These are phyloP conservation scores for Dione juno DNA, from an alignment of 2,888 invertebrate genomes.

Conservation along the genomic window DNA sequence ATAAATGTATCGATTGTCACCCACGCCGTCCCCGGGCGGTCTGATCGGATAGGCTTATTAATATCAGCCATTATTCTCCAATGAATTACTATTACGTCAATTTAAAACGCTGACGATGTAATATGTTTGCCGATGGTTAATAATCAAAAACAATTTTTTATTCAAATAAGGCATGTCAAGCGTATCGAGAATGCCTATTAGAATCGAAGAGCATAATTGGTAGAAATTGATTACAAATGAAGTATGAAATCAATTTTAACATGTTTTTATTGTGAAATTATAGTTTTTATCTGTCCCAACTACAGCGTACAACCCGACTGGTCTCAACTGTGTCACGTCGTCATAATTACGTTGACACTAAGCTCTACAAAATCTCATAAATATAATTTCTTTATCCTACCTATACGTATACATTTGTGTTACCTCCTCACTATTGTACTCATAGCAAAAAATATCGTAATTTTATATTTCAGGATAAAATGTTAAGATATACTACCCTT, in stretches of 20 bases:
- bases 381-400: not conserved
- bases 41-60: slow-evolving; percentile 49
- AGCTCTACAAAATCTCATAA: not conserved
- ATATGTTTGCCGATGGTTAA: slow-evolving; percentile 38
- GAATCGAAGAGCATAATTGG: not conserved
- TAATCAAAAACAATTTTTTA: slow-evolving; percentile 41
- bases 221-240: slow-evolving; percentile 15
- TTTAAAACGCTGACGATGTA: slow-evolving; percentile 51
- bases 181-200: slow-evolving; percentile 20
- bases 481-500: no score
- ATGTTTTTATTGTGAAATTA: not conserved
- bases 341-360: not conserved
- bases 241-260: slow-evolving; percentile 14
- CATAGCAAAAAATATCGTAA: no score
- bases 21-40: slow-evolving; percentile 63
- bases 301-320: no score
- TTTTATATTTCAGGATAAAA: no score
- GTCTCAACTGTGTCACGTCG: not conserved
- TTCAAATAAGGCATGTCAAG: slow-evolving; percentile 32
- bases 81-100: slow-evolving; percentile 65
- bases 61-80: slow-evolving; percentile 59
- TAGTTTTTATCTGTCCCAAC: not conserved
- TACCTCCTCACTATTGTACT: no score
- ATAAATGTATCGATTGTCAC: slow-evolving; percentile 50
- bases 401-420: no score